phyloP scores from a whole-genome alignment of 1,140 invertebrate species.

The Parapsyche elsis region DNA sequence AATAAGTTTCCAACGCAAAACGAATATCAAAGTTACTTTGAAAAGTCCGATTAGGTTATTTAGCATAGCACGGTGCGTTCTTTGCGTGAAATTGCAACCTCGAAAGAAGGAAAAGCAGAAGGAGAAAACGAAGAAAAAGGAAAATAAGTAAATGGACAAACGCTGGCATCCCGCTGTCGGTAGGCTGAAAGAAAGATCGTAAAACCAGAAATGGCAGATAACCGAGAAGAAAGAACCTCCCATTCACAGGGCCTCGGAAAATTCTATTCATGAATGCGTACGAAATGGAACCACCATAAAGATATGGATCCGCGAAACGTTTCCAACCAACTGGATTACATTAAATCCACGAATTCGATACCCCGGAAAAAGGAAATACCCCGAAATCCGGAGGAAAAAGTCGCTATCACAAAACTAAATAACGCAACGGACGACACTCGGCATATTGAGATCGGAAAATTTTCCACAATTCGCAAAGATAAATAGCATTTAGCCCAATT shows the following conservation, averaged over 20 bases:
- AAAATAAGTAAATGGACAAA: slow-evolving; percentile 28
- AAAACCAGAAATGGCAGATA: slow-evolving; percentile 42
- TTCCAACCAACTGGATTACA: slow-evolving; percentile 36
- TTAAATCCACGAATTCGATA: slow-evolving; percentile 36
- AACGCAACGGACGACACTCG: too few species aligned
- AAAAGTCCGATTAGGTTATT: neutral
- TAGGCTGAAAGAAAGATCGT: slow-evolving; percentile 28
- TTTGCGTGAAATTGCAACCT: slow-evolving; percentile 4
- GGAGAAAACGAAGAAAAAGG: neutral
- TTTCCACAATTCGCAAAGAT: too few species aligned
- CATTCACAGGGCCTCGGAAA: slow-evolving; percentile 24
- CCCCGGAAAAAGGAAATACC: neutral
- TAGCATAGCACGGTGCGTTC: neutral
- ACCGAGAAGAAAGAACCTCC: slow-evolving; percentile 35
- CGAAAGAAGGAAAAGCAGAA: neutral
- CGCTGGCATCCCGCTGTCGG: slow-evolving; percentile 2
- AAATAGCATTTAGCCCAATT: too few species aligned
- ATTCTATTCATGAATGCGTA: slow-evolving; percentile 42
- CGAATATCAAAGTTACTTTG: neutral
- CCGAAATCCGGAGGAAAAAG: too few species aligned
- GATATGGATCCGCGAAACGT: slow-evolving; percentile 29
- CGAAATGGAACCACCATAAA: slow-evolving; percentile 36
- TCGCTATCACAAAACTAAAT: too few species aligned
- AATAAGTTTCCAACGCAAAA: neutral
- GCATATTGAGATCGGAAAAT: too few species aligned